A percentile compares a stretch with the other conserved stretches of the same genome.
Evolutionary conservation across 2,113 vertebrate species (phyloP).

Genomic region (Abramis brama): DNA sequence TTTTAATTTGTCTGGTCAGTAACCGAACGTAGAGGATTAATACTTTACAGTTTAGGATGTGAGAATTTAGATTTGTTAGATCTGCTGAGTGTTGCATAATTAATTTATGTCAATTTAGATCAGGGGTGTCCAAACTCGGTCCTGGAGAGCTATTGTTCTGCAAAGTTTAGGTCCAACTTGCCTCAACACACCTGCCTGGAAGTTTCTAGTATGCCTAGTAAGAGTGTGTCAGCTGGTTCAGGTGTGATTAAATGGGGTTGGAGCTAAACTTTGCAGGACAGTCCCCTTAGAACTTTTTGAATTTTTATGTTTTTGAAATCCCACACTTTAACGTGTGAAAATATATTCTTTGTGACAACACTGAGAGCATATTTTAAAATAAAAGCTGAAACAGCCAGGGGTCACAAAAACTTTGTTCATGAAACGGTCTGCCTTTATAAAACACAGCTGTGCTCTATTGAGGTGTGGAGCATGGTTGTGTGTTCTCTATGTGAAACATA

Average conservation of each 20-base stretch:
- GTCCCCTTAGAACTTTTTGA: neutral
- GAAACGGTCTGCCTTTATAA: neutral
- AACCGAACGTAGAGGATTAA: neutral
- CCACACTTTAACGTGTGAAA: neutral
- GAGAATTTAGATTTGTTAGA: neutral
- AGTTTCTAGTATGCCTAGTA: no score
- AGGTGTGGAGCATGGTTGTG: neutral
- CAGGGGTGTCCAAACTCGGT: no score
- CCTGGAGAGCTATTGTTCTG: no score
- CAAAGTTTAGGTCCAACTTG: no score
- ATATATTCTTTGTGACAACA: neutral
- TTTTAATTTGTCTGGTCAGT: neutral
- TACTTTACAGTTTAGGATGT: neutral
- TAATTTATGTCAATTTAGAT: neutral
- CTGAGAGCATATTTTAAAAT: neutral
- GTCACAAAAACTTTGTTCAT: neutral
- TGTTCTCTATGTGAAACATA: constrained; percentile 17
- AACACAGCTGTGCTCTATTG: constrained; percentile 23
- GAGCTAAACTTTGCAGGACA: no score
- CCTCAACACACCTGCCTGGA: no score
- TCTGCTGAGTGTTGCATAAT: neutral
- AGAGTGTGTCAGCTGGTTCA: no score
- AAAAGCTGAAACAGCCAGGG: neutral
- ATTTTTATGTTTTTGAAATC: neutral
- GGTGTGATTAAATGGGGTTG: no score